Base-by-base conservation (phyloP, 1,140 invertebrate species). In the Drosophila asahinai region DNA sequence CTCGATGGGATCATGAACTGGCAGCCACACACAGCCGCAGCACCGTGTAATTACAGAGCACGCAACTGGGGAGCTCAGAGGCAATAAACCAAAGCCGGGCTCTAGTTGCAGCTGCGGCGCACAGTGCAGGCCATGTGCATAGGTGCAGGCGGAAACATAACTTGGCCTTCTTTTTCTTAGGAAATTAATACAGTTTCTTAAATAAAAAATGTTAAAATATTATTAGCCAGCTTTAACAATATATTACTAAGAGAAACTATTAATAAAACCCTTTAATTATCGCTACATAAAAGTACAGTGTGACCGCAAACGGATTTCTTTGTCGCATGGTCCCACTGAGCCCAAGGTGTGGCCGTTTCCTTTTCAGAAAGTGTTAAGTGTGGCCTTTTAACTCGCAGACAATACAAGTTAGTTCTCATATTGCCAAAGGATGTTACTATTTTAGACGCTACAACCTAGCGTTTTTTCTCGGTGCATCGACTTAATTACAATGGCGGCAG, bases 401-500 rank as follows among this genome's bases (percentile, higher is more conserved):
- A 33, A 52, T 33, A 17, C 5, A 30, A 52, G 6, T 33, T 17
- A 33, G 2, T 27, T 22, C 1, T n/a, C 7, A 22, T 55, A 40
- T 40, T n/a, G 3, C 2, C 5, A 2, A 11, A 0, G 5, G 5
- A 40, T 25, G 22, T 33, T 15, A 5, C 19, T 57, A 15, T 22
- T 12, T 15, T 55, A 14, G 15, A 27, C 25, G 11, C 14, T 19
- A 12, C 9, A 42, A 5, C n/a, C 5, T 2, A 15, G 15, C 5
- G 8, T 52, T 66, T 70, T 71, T 40, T 42, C 11, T 17, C 33
- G 5, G 64, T 71, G 67, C 67, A 22, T 33, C 48, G 49, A 80
- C 86, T 90, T 86, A 90, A 90, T 90, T 90, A 90, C 89, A 90
- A 82, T 80, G 76, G 75, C 64, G 75, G 75, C 61, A 79, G 73